Conservation (phyloP, 2,797 vertebrate genomes). For the Periparus ater region DNA sequence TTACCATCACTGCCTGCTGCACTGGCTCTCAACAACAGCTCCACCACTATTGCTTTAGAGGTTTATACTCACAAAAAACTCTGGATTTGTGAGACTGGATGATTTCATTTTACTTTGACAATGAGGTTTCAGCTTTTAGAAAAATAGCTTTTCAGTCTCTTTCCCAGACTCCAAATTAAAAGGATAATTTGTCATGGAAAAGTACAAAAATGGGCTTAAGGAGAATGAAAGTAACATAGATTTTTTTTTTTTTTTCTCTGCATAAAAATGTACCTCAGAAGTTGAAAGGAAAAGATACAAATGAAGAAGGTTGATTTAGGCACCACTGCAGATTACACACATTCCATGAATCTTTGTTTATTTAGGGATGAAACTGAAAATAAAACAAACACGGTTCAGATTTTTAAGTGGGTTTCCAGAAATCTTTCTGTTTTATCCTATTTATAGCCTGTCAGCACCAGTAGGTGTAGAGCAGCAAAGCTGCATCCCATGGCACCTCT, state of each 20-base stretch:
- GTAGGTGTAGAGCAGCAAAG: background rate
- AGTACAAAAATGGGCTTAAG: slow-evolving; percentile 33
- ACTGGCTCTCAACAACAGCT: background rate
- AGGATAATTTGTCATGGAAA: slow-evolving; percentile 21
- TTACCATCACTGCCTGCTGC: slow-evolving; percentile 35
- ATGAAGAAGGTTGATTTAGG: background rate
- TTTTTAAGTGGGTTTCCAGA: background rate
- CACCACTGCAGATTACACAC: background rate
- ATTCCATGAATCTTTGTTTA: background rate
- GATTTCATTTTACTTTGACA: slow-evolving; percentile 64
- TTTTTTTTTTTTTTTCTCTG: background rate
- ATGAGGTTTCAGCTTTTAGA: slow-evolving; percentile 21
- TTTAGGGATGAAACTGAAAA: background rate
- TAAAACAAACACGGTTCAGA: background rate
- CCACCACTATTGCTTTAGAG: background rate
- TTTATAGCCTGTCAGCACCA: background rate
- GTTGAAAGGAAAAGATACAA: slow-evolving; percentile 16
- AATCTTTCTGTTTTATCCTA: background rate
- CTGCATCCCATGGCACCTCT: background rate
- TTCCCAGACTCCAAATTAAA: slow-evolving; percentile 55
- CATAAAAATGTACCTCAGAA: background rate
- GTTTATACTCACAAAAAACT: background rate
- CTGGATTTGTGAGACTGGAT: background rate
- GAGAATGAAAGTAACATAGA: background rate
- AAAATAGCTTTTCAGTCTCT: slow-evolving; percentile 50